A percentile compares a stretch with the other conserved stretches of the same genome.
These are phyloP conservation scores for Callipepla squamata DNA, from an alignment of 2,113 vertebrate genomes.

Conservation along the genomic window DNA sequence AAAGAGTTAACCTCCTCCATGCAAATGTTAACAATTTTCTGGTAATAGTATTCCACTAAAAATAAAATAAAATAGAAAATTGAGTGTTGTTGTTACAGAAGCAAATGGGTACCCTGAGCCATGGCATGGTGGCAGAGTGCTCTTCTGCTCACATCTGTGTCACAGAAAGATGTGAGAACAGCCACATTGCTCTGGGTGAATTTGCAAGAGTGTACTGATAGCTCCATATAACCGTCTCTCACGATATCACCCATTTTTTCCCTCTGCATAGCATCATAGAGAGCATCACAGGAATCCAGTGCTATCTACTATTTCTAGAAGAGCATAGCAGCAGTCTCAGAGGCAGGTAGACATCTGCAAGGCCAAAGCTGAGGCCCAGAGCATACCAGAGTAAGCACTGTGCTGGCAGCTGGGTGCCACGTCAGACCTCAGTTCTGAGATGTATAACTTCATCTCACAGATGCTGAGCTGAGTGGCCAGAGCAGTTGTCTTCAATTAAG, in stretches of 20 bases:
- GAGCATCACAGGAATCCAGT: background rate
- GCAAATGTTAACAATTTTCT: slow-evolving; percentile 42
- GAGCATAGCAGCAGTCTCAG: background rate
- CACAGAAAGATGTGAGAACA: background rate
- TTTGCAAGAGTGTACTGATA: background rate
- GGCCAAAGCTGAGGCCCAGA: background rate
- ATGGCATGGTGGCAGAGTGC: background rate
- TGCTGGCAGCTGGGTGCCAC: slow-evolving; percentile 14
- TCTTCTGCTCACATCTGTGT: background rate
- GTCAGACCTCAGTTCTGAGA: background rate
- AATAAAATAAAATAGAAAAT: slow-evolving; percentile 35
- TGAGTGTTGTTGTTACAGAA: background rate
- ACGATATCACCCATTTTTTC: background rate
- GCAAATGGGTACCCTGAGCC: background rate
- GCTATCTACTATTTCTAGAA: background rate
- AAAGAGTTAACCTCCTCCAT: slow-evolving; percentile 25
- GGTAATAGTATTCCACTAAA: background rate
- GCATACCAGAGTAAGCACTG: background rate
- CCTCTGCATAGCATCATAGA: background rate
- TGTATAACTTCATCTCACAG: slow-evolving; percentile 51
- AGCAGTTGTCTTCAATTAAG: slow-evolving; percentile 73
- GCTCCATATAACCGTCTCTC: background rate
- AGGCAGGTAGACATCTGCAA: background rate
- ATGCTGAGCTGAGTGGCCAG: slow-evolving; percentile 30
- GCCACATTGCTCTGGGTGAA: background rate